Base-by-base conservation (phyloP, 2,888 invertebrate genomes). In the Cordylochernes scorpioides region DNA sequence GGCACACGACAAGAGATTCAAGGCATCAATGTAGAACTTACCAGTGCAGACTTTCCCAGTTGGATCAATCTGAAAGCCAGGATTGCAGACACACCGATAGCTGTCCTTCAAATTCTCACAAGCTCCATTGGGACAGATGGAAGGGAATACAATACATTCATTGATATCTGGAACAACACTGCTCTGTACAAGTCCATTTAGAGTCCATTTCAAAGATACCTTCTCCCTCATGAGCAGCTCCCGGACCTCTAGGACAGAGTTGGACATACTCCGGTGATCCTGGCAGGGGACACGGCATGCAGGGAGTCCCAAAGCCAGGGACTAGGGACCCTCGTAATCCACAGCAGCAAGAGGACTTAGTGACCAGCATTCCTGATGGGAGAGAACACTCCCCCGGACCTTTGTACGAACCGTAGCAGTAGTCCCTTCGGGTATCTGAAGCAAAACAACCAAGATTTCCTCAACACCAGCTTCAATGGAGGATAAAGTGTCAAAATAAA, bases 261-360 rank as follows among this genome's bases (percentile, higher is more conserved):
- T 59, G 49, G 28, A 64, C 63, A 50, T 69, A 74, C 31, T 72
- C 72, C 3, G 61, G 55, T 12, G 65, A 63, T 4, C 67, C 68
- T 3, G 62, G 62, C 43, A 62, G 54, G 0, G 78, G 78, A 46
- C 80, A 80, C 1, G 67, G 59, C 42, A 69, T 66, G 49, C 77
- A 78, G 4, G 63, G 64, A 2, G 63, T 68, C 2, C 80, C 80
- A 77, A 77, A 80, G 6, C 71, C 77, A 54, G 7, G 64, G 61
- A 45, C 44, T 4, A 42, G 33, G 1, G 44, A 61, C 1, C 68
- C 70, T 41, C 62, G 44, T 21, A 65, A 59, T 7, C 71, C 71
- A 49, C 80, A 80, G 48, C 80, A 80, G 43, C 78, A 80, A 45
- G 69, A 68, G 1, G 77, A 77, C 47, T 71, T 68, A 1, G 77